These are phyloP conservation scores for Nomada flava DNA, from an alignment of 2,888 invertebrate species.

Conservation along the genomic window DNA sequence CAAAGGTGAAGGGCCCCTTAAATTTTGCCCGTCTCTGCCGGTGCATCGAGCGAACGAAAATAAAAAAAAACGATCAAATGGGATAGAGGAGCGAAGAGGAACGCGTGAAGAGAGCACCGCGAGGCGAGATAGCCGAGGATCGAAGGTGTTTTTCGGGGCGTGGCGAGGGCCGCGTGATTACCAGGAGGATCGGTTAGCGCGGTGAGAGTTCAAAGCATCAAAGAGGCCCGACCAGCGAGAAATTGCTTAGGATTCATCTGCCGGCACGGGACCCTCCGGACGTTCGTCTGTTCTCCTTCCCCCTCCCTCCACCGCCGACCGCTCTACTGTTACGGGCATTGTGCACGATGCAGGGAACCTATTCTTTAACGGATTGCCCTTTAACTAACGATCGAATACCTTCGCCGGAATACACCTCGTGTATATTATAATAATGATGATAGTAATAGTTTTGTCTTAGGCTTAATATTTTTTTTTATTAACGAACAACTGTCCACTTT, in stretches of 20 bases:
- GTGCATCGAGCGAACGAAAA: not conserved
- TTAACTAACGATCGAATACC: conserved; percentile 61
- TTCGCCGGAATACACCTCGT: conserved; percentile 34
- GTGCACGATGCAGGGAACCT: conserved; percentile 16
- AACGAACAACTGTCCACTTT: no score
- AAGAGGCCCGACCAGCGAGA: conserved; percentile 83
- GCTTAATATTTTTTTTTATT: no score
- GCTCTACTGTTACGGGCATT: not conserved
- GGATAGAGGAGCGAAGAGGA: not conserved
- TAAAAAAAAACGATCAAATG: conserved; percentile 13
- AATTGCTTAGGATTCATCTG: conserved; percentile 83
- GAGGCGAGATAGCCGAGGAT: conserved; percentile 51
- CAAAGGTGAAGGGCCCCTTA: no score
- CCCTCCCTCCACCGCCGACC: not conserved
- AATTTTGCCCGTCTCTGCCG: not conserved
- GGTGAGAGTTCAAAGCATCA: conserved; percentile 85
- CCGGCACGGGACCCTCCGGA: conserved; percentile 70
- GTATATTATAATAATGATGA: no score
- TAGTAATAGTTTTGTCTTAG: no score
- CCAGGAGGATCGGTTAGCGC: conserved; percentile 84
- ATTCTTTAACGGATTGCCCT: conserved; percentile 61
- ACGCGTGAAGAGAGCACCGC: not conserved
- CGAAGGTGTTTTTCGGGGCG: conserved; percentile 84
- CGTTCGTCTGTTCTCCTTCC: conserved; percentile 14
- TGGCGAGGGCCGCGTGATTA: conserved; percentile 83